Evolutionary conservation across 2,888 invertebrate genomes (phyloP), one percentile per base, ranked within the genome.

Genomic region (Drosophila flavopinicola): DNA sequence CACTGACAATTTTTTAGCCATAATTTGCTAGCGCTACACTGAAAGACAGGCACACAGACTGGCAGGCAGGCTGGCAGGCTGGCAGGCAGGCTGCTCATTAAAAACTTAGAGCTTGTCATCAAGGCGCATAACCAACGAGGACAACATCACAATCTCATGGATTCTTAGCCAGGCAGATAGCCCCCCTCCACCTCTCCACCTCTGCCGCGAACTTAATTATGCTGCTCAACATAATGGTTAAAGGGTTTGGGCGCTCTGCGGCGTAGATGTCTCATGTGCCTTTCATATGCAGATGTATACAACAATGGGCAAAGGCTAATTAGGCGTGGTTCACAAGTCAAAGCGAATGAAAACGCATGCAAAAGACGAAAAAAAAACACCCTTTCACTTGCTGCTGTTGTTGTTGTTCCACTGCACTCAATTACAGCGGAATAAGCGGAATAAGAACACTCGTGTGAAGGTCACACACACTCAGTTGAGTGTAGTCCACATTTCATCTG

Each of bases 271-370:
- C 52, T 44, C 44, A 24, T 27, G 13, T n/a, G 32, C 45, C 47
- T 33, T 44, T 39, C 44, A 27, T 39, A 42, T 45, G 30, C 11
- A 23, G 20, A n/a, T 48, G 38, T 17, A 30, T 30, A 10, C 0
- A 10, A 82, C 82, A 87, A 87, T 78, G 78, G 59, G 53, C 70
- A 66, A 60, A 48, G 84, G 75, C 88, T 87, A 79, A 79, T 79
- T 79, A 79, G 88, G 53, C 86, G 57, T 63, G 85, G 71, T 51
- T 75, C 79, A 75, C 33, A 56, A 39, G 79, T 75, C 88, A 87
- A 79, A 79, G 78, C 54, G 57, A 60, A 51, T 35, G 44, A 47
- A 58, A 58, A 24, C 47, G 47, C 47, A 41, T 61, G 57, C 54
- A 47, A 63, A 49, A n/a, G n/a, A n/a, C n/a, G n/a, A n/a, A n/a